Base-by-base conservation (phyloP, 2,888 invertebrate species). In the Sphinx pinastri region DNA sequence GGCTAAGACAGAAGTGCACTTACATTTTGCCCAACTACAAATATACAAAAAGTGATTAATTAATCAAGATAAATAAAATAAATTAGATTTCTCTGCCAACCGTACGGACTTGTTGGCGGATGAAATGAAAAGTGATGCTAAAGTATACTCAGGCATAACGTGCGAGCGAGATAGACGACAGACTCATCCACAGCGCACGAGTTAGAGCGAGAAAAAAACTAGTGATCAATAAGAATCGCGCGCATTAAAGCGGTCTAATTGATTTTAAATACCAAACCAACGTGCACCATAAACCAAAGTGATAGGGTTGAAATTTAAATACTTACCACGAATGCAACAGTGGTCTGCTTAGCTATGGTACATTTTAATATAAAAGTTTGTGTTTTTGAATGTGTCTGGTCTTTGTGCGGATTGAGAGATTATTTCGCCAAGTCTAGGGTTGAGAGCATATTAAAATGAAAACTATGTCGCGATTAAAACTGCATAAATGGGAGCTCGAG, bases 61-160 rank as follows among this genome's bases (percentile, higher is more conserved):
- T 4, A 19, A 58, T 19, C 19, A 45, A 45, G 11, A 19, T 49
- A 19, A n/a, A 11, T 19, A 38, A 38, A 38, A 38, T 38, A 31
- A 52, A 19, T 19, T 45, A 47, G 10, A 45, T 57, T 68, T 8
- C 52, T 71, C 58, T 75, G 76, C 73, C 70, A 71, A 72, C 73
- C 19, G 19, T 75, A 71, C 72, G 59, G 73, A 74, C 71, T 49
- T 63, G 63, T 73, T 70, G 73, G 74, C 67, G 68, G 72, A 70
- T 71, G 74, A 77, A 79, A 77, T 77, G 77, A 78, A 77, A 77
- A 77, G 76, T 78, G 77, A 77, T 74, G 73, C 72, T 73, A 75
- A 77, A 76, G 73, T 77, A 76, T 77, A 68, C 76, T 73, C 72
- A 74, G 71, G 70, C 72, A 67, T 76, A 75, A 71, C 67, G 74